Percentiles rank a stretch among this genome's conserved stretches.
Evolutionary conservation across 2,113 vertebrate species (phyloP).

Genomic region (Otocyon megalotis): DNA sequence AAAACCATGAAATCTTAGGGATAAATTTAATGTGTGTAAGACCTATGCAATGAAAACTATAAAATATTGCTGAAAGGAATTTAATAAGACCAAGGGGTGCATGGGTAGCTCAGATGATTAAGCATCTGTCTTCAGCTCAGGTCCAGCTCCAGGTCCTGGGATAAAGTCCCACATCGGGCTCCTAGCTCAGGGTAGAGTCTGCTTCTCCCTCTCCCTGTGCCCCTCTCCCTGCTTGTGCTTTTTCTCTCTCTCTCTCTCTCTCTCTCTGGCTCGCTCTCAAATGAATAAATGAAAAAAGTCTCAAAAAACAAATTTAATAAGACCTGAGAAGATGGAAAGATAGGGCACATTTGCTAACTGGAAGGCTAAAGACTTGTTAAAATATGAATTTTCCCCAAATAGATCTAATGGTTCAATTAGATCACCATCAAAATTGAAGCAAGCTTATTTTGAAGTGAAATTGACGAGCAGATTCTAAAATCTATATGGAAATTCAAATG

Average conservation of each 20-base stretch:
- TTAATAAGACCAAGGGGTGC: not conserved
- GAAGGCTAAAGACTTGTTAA: not conserved
- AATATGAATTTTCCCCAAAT: not conserved
- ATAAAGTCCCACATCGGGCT: no score
- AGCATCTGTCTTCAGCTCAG: no score
- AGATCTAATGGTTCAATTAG: not conserved
- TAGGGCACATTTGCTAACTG: not conserved
- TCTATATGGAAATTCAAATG: not conserved
- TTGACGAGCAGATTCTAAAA: constrained; percentile 26
- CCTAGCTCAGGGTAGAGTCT: no score
- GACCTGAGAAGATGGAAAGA: not conserved
- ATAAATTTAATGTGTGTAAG: not conserved
- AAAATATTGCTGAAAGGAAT: not conserved
- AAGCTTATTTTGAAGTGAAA: not conserved
- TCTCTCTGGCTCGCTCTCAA: no score
- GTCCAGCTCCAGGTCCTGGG: no score
- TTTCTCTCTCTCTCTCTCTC: no score
- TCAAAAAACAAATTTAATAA: not conserved
- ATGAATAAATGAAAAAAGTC: no score
- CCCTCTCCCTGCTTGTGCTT: no score
- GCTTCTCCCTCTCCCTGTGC: no score
- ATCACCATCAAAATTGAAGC: not conserved
- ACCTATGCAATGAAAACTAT: not conserved
- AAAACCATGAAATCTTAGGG: not conserved
- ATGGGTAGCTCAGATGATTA: no score